Percentiles rank a stretch among this genome's conserved stretches.
These are phyloP conservation scores for Aplysina aerophoba DNA, from an alignment of 37 sponge, comb jelly and placozoan genomes.

Conservation along the genomic window DNA sequence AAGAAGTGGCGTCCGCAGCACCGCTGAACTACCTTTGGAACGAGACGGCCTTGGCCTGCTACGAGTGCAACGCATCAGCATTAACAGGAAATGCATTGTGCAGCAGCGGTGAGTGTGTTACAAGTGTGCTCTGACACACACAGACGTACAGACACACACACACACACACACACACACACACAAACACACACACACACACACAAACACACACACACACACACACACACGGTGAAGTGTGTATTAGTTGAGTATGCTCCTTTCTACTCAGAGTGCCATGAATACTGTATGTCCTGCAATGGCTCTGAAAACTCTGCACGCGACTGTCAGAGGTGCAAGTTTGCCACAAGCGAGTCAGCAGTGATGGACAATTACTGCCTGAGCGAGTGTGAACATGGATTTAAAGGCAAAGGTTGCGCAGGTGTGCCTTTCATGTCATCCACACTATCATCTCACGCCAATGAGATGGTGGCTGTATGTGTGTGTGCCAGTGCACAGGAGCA, in stretches of 20 bases:
- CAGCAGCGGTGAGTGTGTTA: not conserved
- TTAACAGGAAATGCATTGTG: not conserved
- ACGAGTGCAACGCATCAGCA: not conserved
- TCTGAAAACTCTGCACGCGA: not conserved
- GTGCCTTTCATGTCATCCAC: not conserved
- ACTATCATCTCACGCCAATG: not conserved
- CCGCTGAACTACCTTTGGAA: slow-evolving; percentile 8
- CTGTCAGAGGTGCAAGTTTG: not conserved
- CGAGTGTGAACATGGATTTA: not conserved
- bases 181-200: slow-evolving; percentile 28
- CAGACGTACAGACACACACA: slow-evolving; percentile 29
- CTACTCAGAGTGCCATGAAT: not conserved
- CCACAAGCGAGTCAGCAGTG: not conserved
- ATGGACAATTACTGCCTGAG: not conserved
- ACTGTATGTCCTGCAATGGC: not conserved
- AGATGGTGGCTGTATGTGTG: too few species aligned
- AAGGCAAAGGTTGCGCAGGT: not conserved
- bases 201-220: slow-evolving; percentile 3
- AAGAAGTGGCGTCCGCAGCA: not conserved
- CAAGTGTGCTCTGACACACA: not conserved
- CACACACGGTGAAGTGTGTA: too few species aligned
- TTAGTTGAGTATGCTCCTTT: not conserved
- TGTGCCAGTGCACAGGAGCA: too few species aligned
- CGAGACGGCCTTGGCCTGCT: not conserved
- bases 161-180: slow-evolving; percentile 37